Evolutionary conservation across 2,113 vertebrate genomes (phyloP).

Genomic region (Chaetorhynchus papuensis): DNA sequence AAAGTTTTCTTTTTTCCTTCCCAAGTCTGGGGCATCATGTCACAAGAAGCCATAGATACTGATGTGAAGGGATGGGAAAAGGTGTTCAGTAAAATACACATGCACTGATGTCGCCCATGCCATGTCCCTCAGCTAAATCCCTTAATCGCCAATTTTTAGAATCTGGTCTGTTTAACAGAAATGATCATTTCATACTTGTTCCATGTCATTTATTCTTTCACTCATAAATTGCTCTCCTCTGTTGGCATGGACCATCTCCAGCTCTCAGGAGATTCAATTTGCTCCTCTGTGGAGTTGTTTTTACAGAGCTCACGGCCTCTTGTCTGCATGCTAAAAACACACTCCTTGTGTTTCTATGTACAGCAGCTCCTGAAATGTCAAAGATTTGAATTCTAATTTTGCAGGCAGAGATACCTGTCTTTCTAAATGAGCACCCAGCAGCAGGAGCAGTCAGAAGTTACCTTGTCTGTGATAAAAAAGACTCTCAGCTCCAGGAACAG

Average conservation of each 20-base stretch:
- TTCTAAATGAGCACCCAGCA: background rate
- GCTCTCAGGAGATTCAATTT: background rate
- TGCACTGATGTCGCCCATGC: background rate
- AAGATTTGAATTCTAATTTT: background rate
- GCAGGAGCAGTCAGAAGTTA: background rate
- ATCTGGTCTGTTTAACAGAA: background rate
- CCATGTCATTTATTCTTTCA: background rate
- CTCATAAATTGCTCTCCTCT: background rate
- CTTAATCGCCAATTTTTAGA: background rate
- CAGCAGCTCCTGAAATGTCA: background rate
- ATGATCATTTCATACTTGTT: background rate
- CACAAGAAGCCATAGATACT: background rate
- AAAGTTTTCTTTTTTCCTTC: background rate
- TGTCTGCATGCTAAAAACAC: background rate
- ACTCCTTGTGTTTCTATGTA: background rate
- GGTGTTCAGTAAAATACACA: background rate
- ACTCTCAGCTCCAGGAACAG: background rate
- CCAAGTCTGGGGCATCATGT: background rate
- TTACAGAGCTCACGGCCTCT: background rate
- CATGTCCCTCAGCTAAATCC: background rate
- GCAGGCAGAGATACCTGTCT: background rate
- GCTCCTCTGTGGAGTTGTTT: background rate
- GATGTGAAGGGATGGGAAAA: background rate
- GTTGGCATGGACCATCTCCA: accelerated
- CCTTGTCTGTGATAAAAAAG: background rate